A percentile compares a stretch with the other conserved stretches of the same genome.
These are phyloP conservation scores for Madoqua kirkii DNA, from an alignment of 2,113 vertebrate genomes.

Conservation along the genomic window DNA sequence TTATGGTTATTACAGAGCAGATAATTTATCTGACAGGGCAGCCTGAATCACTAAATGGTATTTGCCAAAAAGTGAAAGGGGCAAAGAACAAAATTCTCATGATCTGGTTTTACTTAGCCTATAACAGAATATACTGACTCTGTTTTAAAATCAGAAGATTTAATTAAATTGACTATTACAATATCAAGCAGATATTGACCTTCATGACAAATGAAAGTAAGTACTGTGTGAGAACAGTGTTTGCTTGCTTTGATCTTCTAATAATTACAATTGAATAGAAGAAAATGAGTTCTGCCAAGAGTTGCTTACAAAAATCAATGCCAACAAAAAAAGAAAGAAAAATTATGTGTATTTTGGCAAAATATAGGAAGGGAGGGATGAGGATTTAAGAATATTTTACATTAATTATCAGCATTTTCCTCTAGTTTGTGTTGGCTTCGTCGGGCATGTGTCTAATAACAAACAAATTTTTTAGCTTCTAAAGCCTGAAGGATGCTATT, in stretches of 20 bases:
- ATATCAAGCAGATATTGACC: background rate
- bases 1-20: no score
- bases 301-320: background rate
- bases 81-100: background rate
- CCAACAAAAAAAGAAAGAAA: background rate
- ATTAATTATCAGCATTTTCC: background rate
- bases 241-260: background rate
- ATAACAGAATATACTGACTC: background rate
- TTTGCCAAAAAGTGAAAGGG: background rate
- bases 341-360: background rate
- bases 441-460: background rate
- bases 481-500: background rate
- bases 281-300: background rate
- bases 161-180: background rate
- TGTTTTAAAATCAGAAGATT: slow-evolving; percentile 17
- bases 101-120: background rate
- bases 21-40: no score
- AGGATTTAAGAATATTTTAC: background rate
- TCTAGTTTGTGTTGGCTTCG: background rate
- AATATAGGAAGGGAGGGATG: background rate
- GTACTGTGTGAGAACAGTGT: background rate
- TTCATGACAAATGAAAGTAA: background rate
- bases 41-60: background rate
- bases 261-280: background rate
- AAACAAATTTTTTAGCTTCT: background rate